Conservation (phyloP, 2,113 vertebrate genomes). For the Pomatostomus ruficeps region DNA sequence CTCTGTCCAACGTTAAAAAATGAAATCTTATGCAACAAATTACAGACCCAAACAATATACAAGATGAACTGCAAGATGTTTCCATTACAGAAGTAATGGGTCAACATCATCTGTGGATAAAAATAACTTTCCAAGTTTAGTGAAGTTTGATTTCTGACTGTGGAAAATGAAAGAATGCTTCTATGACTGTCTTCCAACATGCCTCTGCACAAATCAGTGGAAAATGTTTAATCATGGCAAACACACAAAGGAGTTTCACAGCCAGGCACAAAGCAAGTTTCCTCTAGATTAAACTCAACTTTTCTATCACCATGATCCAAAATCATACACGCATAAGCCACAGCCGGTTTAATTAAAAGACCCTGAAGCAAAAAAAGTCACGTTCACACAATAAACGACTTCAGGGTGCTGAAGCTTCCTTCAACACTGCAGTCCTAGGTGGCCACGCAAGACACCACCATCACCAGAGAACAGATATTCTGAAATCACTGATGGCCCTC, state of each 20-base stretch:
- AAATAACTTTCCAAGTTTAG: conserved; percentile 29
- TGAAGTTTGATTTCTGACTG: background rate
- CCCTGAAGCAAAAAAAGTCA: background rate
- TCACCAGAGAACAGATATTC: background rate
- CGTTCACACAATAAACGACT: background rate
- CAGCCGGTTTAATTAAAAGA: background rate
- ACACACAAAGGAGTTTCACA: background rate
- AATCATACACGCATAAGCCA: background rate
- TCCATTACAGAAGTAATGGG: conserved; percentile 7
- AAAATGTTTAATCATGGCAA: conserved; percentile 25
- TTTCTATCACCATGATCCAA: background rate
- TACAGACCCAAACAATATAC: background rate
- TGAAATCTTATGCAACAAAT: background rate
- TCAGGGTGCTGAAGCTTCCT: background rate
- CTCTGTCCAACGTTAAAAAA: background rate
- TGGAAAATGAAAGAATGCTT: conserved; percentile 16
- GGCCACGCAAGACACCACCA: background rate
- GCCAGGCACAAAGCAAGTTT: background rate
- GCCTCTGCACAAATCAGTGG: background rate
- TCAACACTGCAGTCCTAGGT: background rate
- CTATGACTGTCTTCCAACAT: background rate
- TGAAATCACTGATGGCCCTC: background rate
- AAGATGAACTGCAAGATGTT: background rate
- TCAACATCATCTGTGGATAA: background rate
- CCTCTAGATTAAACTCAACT: background rate